Evolutionary conservation across 2,888 invertebrate genomes (phyloP).

Genomic region (Orthosia cruda): DNA sequence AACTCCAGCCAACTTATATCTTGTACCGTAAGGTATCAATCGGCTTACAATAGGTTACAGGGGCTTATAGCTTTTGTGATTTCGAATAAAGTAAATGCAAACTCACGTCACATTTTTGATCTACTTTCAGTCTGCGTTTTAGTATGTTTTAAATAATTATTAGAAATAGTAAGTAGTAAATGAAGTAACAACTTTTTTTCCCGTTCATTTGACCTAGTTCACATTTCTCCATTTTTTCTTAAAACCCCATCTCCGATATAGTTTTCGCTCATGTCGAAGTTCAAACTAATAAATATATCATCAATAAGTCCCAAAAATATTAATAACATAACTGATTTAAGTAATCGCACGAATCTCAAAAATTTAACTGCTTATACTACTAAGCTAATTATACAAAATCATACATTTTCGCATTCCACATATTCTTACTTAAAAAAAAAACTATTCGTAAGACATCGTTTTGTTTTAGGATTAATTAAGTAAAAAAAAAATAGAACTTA

Average conservation of each 20-base stretch:
- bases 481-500: background rate
- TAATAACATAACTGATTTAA: background rate
- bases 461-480: constrained; percentile 12
- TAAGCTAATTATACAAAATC: too few relatives aligned
- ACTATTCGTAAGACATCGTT: background rate
- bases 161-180: background rate
- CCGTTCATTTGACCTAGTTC: background rate
- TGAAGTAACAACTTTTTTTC: background rate
- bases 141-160: constrained; percentile 4
- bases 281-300: background rate
- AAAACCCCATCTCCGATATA: background rate
- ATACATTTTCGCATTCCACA: too few relatives aligned
- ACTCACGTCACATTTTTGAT: constrained; percentile 1
- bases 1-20: background rate
- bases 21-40: constrained; percentile 9
- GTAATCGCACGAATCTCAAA: constrained; percentile 12
- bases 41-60: constrained; percentile 1
- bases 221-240: background rate
- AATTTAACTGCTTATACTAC: too few relatives aligned
- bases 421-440: background rate
- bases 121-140: constrained; percentile 47
- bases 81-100: constrained; percentile 17
- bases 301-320: background rate
- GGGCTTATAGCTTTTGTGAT: constrained; percentile 46
- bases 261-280: constrained; percentile 12